These are phyloP conservation scores for Calcarius ornatus DNA, from an alignment of 2,113 vertebrate species.

Conservation along the genomic window DNA sequence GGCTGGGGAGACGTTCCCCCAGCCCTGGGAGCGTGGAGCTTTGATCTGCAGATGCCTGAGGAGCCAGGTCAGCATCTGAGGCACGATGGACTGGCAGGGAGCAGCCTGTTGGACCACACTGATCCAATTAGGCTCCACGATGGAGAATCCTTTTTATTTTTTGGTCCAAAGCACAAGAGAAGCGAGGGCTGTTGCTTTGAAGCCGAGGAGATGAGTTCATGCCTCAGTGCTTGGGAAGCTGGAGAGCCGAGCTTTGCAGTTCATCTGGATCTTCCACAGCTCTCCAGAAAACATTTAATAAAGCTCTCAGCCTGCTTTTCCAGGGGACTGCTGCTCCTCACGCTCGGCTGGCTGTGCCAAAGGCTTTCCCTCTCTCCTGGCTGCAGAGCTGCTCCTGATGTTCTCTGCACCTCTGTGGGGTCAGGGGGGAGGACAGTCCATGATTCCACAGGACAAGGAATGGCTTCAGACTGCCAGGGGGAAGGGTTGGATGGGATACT, in stretches of 20 bases:
- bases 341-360: neutral
- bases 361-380: neutral
- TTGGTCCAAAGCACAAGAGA: neutral
- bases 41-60: constrained; percentile 34
- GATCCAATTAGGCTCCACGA: neutral
- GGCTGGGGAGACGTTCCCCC: neutral
- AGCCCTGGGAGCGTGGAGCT: neutral
- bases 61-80: constrained; percentile 14
- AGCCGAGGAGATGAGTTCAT: constrained; percentile 10
- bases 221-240: neutral
- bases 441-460: neutral
- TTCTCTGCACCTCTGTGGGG: neutral
- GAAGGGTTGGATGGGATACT: neutral
- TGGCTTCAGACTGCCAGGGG: neutral
- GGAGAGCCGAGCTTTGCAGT: neutral
- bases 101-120: neutral
- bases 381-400: neutral
- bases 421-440: neutral
- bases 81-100: neutral
- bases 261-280: neutral
- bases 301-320: neutral
- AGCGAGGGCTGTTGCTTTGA: neutral
- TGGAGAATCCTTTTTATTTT: neutral
- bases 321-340: neutral
- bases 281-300: neutral